Evolutionary conservation across 2,888 invertebrate species (phyloP).

Genomic region (Lepas anatifera): DNA sequence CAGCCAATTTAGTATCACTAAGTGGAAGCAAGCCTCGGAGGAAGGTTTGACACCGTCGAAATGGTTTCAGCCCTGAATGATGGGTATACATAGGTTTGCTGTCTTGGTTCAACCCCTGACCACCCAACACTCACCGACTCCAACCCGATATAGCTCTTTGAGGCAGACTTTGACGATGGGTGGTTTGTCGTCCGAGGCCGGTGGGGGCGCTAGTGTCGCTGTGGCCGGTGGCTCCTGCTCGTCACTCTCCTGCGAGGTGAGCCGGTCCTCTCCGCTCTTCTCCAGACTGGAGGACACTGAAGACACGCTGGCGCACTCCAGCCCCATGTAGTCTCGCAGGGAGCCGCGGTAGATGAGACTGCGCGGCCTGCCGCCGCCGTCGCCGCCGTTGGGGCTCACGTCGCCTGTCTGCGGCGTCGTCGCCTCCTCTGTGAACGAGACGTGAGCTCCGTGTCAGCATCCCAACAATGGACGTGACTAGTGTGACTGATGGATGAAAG

Average conservation of each 20-base stretch:
- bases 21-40: no score
- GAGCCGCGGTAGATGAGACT: slow-evolving; percentile 6
- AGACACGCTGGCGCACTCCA: not conserved
- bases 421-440: not conserved
- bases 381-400: not conserved
- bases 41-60: no score
- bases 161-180: slow-evolving; percentile 21
- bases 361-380: not conserved
- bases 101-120: no score
- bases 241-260: slow-evolving; percentile 9
- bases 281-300: not conserved
- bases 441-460: no score
- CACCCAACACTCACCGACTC: slow-evolving; percentile 24
- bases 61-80: no score
- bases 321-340: slow-evolving; percentile 10
- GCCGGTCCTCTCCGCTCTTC: slow-evolving; percentile 15
- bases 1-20: no score
- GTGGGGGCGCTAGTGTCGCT: not conserved
- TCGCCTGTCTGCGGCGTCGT: not conserved
- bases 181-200: not conserved
- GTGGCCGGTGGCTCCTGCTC: not conserved
- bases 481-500: no score
- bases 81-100: no score
- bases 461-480: no score
- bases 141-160: slow-evolving; percentile 23